Percentiles rank a stretch among this genome's conserved stretches.
Conservation (phyloP, 2,797 vertebrate genomes). For the Sebastes elongatus region DNA sequence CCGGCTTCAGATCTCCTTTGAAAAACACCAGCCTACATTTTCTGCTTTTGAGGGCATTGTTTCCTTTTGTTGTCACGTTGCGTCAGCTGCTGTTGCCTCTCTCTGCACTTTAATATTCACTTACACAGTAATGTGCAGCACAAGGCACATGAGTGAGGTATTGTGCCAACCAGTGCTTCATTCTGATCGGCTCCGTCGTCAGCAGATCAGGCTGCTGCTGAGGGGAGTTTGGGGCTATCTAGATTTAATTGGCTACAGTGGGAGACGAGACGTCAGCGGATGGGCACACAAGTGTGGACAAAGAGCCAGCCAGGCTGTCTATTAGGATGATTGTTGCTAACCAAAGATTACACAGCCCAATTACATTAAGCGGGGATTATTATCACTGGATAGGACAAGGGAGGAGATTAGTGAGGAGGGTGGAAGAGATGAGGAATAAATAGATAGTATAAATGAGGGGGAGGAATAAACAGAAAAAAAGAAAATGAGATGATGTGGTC, state of each 20-base stretch:
- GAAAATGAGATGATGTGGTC: conserved; percentile 9
- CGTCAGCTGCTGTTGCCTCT: neutral
- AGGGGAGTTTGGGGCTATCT: conserved; percentile 25
- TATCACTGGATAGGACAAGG: conserved; percentile 45
- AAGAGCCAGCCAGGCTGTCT: conserved; percentile 57
- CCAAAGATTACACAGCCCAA: conserved; percentile 64
- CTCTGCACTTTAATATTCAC: conserved; percentile 1
- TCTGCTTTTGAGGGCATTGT: neutral
- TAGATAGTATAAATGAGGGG: neutral
- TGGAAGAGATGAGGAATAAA: conserved; percentile 7
- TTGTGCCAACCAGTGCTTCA: neutral
- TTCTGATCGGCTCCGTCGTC: conserved; percentile 6
- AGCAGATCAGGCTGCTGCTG: conserved; percentile 30
- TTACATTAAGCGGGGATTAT: conserved; percentile 74
- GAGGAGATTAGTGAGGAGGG: conserved; percentile 44
- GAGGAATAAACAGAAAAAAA: conserved; percentile 2
- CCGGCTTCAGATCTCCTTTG: neutral
- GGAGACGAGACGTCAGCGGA: conserved; percentile 42
- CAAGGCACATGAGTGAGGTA: neutral
- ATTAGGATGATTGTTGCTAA: conserved; percentile 61
- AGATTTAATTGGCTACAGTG: conserved; percentile 56
- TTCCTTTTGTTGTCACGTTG: conserved; percentile 11
- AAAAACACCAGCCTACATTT: neutral
- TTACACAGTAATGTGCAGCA: neutral
- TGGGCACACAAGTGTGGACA: conserved; percentile 28